phyloP scores from a whole-genome alignment of 2,797 vertebrate species.

The Synanceia verrucosa region DNA sequence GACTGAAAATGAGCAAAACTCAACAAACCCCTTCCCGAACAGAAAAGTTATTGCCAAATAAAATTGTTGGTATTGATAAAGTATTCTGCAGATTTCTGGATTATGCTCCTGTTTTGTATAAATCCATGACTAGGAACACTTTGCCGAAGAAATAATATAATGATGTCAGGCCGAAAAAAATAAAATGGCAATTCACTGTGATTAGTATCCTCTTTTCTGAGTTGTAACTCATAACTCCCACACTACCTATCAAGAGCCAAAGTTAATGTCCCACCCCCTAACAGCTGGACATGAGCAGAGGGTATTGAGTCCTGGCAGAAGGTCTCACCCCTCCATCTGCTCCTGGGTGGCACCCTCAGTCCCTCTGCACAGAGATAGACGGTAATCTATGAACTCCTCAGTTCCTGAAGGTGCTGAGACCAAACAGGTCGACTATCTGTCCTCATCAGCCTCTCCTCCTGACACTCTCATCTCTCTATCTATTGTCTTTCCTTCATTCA shows the following conservation, averaged over 20 bases:
- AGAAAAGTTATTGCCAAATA: neutral
- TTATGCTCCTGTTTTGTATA: too few relatives aligned
- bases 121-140: neutral
- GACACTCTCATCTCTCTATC: constrained; percentile 6
- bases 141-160: neutral
- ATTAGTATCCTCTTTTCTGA: neutral
- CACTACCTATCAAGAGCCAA: neutral
- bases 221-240: neutral
- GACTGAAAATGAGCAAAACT: neutral
- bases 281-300: constrained; percentile 22
- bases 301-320: constrained; percentile 10
- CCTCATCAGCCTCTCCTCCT: constrained; percentile 54
- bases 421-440: constrained; percentile 39
- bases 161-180: neutral
- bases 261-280: neutral
- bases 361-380: constrained; percentile 10
- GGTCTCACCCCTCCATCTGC: constrained; percentile 43
- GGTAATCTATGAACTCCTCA: constrained; percentile 30
- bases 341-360: constrained; percentile 14
- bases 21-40: neutral
- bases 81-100: neutral
- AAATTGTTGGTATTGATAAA: neutral
- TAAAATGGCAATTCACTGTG: constrained; percentile 4
- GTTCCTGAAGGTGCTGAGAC: constrained; percentile 24
- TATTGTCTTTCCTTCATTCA: constrained; percentile 45